Evolutionary conservation across 2,888 invertebrate genomes (phyloP).

Genomic region (Lepidocyrtinus sp.): DNA sequence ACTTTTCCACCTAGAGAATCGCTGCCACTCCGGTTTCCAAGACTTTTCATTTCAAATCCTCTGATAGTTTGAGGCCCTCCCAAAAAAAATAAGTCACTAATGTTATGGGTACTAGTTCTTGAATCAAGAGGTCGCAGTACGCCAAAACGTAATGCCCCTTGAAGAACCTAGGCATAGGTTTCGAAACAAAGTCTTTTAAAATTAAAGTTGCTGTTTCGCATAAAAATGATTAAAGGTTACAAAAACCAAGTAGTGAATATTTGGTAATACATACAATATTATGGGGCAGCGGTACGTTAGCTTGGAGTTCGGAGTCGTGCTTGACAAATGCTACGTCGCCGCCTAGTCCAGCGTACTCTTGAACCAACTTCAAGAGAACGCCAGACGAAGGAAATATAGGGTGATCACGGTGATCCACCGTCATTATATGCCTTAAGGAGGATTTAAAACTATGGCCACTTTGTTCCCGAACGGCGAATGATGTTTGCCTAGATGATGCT

Average conservation of each 20-base stretch:
- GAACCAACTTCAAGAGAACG: conserved; percentile 80
- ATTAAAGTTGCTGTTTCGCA: too few relatives aligned
- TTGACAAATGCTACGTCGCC: conserved; percentile 93
- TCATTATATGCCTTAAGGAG: conserved; percentile 84
- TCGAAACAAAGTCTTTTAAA: too few relatives aligned
- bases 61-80: conserved; percentile 92
- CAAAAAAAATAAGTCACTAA: conserved; percentile 85
- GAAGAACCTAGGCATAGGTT: conserved; percentile 80
- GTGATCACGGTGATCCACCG: conserved; percentile 86
- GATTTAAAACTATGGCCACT: conserved; percentile 93
- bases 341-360: conserved; percentile 91
- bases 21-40: conserved; percentile 87
- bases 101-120: conserved; percentile 74
- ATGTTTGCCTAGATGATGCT: conserved; percentile 80
- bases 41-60: conserved; percentile 90
- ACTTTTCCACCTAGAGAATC: conserved; percentile 82
- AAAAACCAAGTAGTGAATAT: conserved; percentile 1
- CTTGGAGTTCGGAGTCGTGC: conserved; percentile 83
- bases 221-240: too few relatives aligned
- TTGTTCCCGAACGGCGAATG: conserved; percentile 91
- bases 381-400: conserved; percentile 86
- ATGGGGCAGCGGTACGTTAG: conserved; percentile 79
- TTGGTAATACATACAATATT: conserved; percentile 75
- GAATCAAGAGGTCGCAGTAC: conserved; percentile 76
- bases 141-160: conserved; percentile 81